Evolutionary conservation across 2,113 vertebrate genomes (phyloP), one percentile per base, ranked within the genome.

Genomic region (Corythoichthys intestinalis): DNA sequence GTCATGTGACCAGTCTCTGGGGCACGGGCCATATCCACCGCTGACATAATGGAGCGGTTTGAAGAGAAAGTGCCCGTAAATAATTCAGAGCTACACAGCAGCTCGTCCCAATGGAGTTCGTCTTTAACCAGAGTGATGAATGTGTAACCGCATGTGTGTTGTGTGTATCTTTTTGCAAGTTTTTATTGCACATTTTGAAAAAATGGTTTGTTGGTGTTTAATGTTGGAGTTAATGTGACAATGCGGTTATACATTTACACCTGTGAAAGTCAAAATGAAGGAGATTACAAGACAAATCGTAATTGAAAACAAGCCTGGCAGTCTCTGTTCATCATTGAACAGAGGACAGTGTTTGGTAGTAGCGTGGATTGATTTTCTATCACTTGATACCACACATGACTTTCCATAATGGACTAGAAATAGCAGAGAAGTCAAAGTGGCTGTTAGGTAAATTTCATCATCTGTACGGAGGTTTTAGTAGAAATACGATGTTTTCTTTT

Each of bases 61-160:
- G 72, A 70, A 77, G 83, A 88, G 88, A 92, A 92, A 91, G 90
- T 88, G 83, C 69, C 79, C 79, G 85, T 92, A 86, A 92, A 93
- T 93, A 87, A 92, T 89, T 93, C 79, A 93, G 80, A 71, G 66
- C 56, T 50, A 54, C 67, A 75, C 67, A 10, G 77, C 79, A 80
- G 76, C 77, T 78, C 46, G 68, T 77, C 77, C 74, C 73, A 75
- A 9, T 37, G 47, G 59, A 38, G 72, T 34, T 53, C 11, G 48
- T 79, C 68, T 62, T 78, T 69, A 79, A 81, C 69, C 70, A 53
- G 72, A 67, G 11, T 70, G 69, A 79, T 79, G 39, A 81, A 86
- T 80, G 77, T 66, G 49, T 64, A 66, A 64, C 69, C 71, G 52
- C 39, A n/a, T 63, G 39, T 41, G 69, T 66, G 63, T 66, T 64